Conservation (phyloP, 1,140 invertebrate genomes). For the Drosophila lacteicornis region DNA sequence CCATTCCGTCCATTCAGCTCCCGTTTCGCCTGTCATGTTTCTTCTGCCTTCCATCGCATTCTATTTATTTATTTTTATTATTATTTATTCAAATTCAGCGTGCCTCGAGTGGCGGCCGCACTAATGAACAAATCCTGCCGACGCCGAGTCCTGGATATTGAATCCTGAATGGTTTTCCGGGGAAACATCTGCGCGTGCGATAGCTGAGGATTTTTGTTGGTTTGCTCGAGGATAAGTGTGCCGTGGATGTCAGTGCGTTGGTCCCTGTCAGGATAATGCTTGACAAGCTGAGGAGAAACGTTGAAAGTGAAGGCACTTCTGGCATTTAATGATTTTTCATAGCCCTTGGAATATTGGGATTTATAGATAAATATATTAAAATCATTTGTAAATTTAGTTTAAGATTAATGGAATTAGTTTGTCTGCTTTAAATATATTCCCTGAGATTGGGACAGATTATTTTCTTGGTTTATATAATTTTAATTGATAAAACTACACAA, state of each 20-base stretch:
- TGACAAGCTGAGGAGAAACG: conserved; percentile 5
- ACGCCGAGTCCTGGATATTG: conserved; percentile 12
- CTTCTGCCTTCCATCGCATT: conserved; percentile 23
- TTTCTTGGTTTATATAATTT: background rate
- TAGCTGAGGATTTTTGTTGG: conserved; percentile 30
- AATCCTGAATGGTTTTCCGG: conserved; percentile 52
- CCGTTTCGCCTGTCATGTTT: conserved; percentile 65
- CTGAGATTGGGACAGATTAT: background rate
- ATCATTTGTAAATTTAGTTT: background rate
- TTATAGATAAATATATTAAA: background rate
- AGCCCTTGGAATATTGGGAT: too few species aligned
- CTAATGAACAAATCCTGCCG: conserved; percentile 68
- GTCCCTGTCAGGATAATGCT: conserved; percentile 30
- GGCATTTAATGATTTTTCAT: background rate
- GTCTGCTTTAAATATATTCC: background rate
- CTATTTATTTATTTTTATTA: conserved; percentile 59
- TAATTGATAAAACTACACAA: too few species aligned
- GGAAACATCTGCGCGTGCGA: conserved; percentile 71
- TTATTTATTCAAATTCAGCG: conserved; percentile 73
- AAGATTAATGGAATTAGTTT: background rate
- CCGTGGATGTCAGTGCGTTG: conserved; percentile 40
- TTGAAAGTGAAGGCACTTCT: background rate
- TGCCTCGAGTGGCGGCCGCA: conserved; percentile 48
- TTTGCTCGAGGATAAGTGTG: conserved; percentile 38
- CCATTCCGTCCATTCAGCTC: conserved; percentile 31